Evolutionary conservation across 2,797 vertebrate species (phyloP), one percentile per base, ranked within the genome.

Genomic region (Aplochiton taeniatus): DNA sequence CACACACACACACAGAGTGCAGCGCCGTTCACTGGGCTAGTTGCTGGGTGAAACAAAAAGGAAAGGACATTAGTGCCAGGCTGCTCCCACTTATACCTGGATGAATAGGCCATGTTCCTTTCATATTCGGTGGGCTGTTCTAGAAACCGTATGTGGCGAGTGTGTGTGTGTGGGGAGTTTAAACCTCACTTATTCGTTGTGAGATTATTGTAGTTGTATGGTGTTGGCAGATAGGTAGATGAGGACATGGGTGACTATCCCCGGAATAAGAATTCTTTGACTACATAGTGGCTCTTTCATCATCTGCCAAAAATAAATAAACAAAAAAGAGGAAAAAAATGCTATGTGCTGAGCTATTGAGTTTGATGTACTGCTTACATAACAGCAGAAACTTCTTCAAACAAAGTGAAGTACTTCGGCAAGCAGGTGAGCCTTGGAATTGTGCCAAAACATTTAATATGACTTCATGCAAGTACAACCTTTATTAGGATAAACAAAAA

Each of bases 41-140:
- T 63, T 45, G 60, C 62, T 55, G 66, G 52, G 10, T 65, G 64
- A 73, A 78, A 77, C 20, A 68, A 45, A 71, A 83, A 82, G 78
- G 63, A 83, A 74, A 58, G 65, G 72, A 69, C 62, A 16, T 69
- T n/a, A 54, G 65, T 41, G 66, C 46, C 50, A 66, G 20, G 54
- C 58, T 52, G 75, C 64, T 49, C 60, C 73, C 70, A 48, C 61
- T 72, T 66, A 58, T 63, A 16, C 62, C 59, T 67, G 55, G 76
- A 70, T 62, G 53, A 72, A 45, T 60, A 47, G 54, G 63, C 64
- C 43, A 46, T 14, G 59, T 53, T 45, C 63, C 63, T 69, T 72
- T 73, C 18, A 65, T 67, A 48, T 61, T 64, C 44, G 48, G 18
- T 58, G 9, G 50, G 31, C 16, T 18, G 49, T 46, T 43, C 19